phyloP scores from a whole-genome alignment of 30 jellyfish, hydroid and myxozoan species.

The Nemopilema nomurai region DNA sequence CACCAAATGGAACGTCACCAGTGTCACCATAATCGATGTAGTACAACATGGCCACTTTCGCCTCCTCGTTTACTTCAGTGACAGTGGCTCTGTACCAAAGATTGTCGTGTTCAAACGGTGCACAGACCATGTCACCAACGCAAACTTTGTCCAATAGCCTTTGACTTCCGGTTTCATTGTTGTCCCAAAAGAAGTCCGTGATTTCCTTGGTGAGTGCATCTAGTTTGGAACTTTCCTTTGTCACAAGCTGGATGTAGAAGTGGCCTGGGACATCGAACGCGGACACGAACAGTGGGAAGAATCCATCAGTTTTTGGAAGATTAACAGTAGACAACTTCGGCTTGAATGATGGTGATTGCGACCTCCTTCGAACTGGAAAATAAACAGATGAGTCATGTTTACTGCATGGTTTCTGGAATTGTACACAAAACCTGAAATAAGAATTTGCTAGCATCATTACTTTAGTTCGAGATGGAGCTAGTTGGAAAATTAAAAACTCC shows the following conservation, averaged over 20 bases:
- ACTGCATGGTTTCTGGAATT: no score
- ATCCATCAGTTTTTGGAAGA: slow-evolving; percentile 66
- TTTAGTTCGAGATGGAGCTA: no score
- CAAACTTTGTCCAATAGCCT: slow-evolving; percentile 20
- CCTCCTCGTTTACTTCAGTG: slow-evolving; percentile 40
- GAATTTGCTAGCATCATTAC: no score
- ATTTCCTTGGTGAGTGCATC: slow-evolving; percentile 72
- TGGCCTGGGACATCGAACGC: slow-evolving; percentile 87
- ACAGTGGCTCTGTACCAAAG: slow-evolving; percentile 89
- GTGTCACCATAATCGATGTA: slow-evolving; percentile 93
- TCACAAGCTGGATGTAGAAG: slow-evolving; percentile 72
- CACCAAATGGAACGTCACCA: slow-evolving; percentile 51
- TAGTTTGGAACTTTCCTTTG: slow-evolving; percentile 41
- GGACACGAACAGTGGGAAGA: slow-evolving; percentile 74
- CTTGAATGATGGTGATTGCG: slow-evolving; percentile 34
- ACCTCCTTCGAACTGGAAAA: no score
- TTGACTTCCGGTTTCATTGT: slow-evolving; percentile 17
- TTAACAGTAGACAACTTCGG: slow-evolving; percentile 35
- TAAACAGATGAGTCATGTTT: no score
- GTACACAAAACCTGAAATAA: no score
- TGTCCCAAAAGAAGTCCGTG: slow-evolving; percentile 57
- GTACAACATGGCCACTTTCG: slow-evolving; percentile 38
- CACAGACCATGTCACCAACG: slow-evolving; percentile 79
- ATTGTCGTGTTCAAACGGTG: slow-evolving; percentile 78
- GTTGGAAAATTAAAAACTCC: no score